Conservation (phyloP, 2,888 invertebrate species). For the Saturnia japonica region DNA sequence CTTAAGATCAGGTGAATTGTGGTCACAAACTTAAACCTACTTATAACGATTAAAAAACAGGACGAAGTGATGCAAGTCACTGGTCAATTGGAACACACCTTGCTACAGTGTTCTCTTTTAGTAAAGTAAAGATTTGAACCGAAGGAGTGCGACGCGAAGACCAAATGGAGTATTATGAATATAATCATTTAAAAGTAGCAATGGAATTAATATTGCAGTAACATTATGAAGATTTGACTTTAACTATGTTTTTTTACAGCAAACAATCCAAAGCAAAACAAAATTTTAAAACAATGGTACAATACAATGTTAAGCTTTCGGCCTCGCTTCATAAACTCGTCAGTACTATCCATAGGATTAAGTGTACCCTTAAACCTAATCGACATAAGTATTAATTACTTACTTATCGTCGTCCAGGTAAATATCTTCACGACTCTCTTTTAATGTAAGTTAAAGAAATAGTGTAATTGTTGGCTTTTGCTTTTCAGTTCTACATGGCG, state of each 20-base stretch:
- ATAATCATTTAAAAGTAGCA: neutral
- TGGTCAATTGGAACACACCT: neutral
- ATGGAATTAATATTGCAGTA: neutral
- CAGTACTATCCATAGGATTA: conserved; percentile 47
- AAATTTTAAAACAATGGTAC: conserved; percentile 45
- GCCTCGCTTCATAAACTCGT: conserved; percentile 49
- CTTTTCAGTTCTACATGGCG: conserved; percentile 49
- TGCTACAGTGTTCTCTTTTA: no score
- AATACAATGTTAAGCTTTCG: conserved; percentile 34
- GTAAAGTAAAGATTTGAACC: neutral
- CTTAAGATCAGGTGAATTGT: no score
- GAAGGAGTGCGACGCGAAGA: neutral
- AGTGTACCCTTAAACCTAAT: conserved; percentile 50
- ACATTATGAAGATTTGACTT: neutral
- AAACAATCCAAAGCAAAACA: conserved; percentile 33
- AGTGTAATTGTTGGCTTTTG: conserved; percentile 11
- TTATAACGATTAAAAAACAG: no score
- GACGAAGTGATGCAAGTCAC: neutral
- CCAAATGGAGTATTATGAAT: neutral
- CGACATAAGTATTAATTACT: conserved; percentile 60
- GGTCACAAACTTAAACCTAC: no score
- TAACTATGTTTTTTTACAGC: conserved; percentile 35
- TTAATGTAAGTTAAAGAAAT: neutral
- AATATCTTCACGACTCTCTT: neutral
- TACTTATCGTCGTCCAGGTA: conserved; percentile 66